Evolutionary conservation across 1,140 invertebrate species (phyloP).

Genomic region (Habropoda laboriosa): DNA sequence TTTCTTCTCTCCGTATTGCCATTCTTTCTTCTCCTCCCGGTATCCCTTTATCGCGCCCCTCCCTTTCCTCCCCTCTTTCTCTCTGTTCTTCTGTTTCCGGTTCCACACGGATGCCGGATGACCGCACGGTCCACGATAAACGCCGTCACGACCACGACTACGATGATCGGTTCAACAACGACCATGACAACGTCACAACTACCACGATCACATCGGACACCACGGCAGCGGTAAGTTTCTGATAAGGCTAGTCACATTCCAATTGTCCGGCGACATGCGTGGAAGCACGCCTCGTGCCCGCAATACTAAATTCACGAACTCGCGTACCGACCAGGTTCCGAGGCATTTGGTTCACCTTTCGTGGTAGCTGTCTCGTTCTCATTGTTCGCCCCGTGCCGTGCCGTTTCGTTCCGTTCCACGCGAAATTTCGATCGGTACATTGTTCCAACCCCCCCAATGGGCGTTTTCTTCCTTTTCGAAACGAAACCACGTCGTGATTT

Average conservation of each 20-base stretch:
- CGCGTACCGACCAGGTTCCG: background rate
- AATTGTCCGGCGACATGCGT: constrained; percentile 53
- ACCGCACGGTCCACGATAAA: constrained; percentile 52
- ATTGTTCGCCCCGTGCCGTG: background rate
- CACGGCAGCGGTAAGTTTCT: constrained; percentile 72
- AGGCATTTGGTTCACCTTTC: background rate
- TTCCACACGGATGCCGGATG: constrained; percentile 67
- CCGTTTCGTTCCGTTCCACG: background rate
- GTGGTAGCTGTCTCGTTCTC: background rate
- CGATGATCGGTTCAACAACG: constrained; percentile 26
- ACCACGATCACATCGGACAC: constrained; percentile 58
- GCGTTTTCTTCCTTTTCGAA: background rate
- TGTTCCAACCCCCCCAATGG: background rate
- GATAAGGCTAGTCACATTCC: constrained; percentile 67
- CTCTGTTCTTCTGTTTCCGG: constrained; percentile 65
- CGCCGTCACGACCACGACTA: constrained; percentile 45
- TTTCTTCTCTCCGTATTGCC: background rate
- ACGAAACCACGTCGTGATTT: no score
- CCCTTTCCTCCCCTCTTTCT: background rate
- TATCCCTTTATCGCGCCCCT: constrained; percentile 39
- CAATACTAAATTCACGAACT: constrained; percentile 47
- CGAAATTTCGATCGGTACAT: background rate
- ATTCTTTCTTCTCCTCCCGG: background rate
- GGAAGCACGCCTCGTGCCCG: constrained; percentile 38
- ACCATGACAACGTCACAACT: constrained; percentile 34